A percentile compares a stretch with the other conserved stretches of the same genome.
Evolutionary conservation across 2,888 invertebrate species (phyloP).

Genomic region (Drymonia ruficornis): DNA sequence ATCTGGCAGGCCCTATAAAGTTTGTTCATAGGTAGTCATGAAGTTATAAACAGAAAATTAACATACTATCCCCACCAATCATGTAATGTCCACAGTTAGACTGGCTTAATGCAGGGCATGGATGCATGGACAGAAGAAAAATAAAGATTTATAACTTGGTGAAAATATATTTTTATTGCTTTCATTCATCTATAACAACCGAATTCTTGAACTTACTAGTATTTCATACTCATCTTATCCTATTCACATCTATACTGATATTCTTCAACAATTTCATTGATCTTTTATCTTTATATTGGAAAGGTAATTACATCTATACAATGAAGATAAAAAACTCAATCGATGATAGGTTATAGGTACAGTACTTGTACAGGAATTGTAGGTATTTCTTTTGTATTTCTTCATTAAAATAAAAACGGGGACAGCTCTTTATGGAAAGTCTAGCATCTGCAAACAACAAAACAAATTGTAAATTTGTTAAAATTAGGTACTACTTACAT

Average conservation of each 20-base stretch:
- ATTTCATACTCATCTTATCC: neutral
- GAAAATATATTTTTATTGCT: constrained; percentile 35
- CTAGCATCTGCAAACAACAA: constrained; percentile 78
- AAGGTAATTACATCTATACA: neutral
- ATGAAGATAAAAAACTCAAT: neutral
- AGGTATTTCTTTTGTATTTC: neutral
- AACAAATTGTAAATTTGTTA: no score
- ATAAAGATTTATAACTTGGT: constrained; percentile 13
- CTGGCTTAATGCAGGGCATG: no score
- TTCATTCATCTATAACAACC: constrained; percentile 32
- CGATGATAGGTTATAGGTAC: neutral
- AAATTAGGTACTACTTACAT: no score
- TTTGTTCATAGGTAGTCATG: no score
- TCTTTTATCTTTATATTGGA: neutral
- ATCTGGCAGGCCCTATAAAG: no score
- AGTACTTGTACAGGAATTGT: neutral
- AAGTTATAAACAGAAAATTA: no score
- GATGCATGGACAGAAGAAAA: neutral
- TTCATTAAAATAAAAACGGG: neutral
- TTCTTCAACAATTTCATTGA: neutral
- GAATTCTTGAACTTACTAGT: constrained; percentile 20
- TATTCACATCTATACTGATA: neutral
- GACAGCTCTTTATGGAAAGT: constrained; percentile 67
- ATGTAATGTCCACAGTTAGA: no score
- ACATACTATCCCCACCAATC: no score